phyloP scores from a whole-genome alignment of 2,888 invertebrate genomes.

The Aphodius sticticus region DNA sequence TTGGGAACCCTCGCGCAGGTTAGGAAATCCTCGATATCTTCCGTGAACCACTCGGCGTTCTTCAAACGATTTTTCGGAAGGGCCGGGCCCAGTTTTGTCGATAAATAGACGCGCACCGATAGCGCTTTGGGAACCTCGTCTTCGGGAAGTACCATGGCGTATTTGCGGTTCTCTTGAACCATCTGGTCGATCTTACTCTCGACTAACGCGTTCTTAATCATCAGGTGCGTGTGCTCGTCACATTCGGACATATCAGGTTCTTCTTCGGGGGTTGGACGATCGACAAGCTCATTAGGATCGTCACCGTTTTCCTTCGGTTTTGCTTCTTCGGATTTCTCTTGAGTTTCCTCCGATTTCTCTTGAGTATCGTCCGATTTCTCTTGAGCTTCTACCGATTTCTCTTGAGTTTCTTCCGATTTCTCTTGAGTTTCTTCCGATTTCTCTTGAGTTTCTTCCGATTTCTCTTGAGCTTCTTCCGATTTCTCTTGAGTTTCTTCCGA shows the following conservation, averaged over 20 bases:
- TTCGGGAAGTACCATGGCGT: slow-evolving; percentile 26
- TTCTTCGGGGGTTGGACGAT: not conserved
- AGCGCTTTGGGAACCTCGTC: slow-evolving; percentile 38
- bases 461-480: slow-evolving; percentile 22
- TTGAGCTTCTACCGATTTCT: slow-evolving; percentile 32
- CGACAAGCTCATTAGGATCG: not conserved
- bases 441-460: slow-evolving; percentile 17
- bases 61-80: not conserved
- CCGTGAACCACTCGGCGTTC: slow-evolving; percentile 8
- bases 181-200: slow-evolving; percentile 43
- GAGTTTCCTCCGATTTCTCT: slow-evolving; percentile 16
- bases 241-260: not conserved
- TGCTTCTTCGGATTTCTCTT: slow-evolving; percentile 14
- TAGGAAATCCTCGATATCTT: slow-evolving; percentile 12
- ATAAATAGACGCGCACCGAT: slow-evolving; percentile 31
- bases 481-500: slow-evolving; percentile 33
- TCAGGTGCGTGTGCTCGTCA: not conserved
- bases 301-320: not conserved
- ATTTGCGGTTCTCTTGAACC: slow-evolving; percentile 40
- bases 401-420: slow-evolving; percentile 19
- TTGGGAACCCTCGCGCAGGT: slow-evolving; percentile 10
- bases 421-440: slow-evolving; percentile 17
- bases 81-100: not conserved
- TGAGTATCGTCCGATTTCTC: slow-evolving; percentile 27
- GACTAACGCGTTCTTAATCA: slow-evolving; percentile 35